Conservation (phyloP, 2,113 vertebrate species). For the Pseudopodoces humilis region DNA sequence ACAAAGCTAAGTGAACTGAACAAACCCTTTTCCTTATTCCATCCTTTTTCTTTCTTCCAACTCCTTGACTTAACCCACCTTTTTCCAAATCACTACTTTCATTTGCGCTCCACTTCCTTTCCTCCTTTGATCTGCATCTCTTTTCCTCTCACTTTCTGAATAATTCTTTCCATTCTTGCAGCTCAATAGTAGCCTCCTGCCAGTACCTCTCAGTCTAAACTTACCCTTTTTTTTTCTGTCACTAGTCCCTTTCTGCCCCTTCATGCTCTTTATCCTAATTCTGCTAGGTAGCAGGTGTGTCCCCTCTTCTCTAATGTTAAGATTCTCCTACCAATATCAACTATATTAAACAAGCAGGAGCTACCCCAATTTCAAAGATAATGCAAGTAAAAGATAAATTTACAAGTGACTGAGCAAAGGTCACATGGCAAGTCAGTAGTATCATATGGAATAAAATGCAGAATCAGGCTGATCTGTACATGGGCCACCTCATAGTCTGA, state of each 20-base stretch:
- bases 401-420: background rate
- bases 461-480: background rate
- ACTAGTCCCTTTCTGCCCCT: background rate
- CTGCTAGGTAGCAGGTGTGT: background rate
- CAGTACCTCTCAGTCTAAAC: background rate
- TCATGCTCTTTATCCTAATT: background rate
- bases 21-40: background rate
- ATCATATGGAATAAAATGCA: fast-evolving
- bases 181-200: background rate
- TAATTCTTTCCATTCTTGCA: background rate
- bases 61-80: background rate
- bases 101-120: background rate
- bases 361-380: background rate
- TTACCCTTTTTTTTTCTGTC: background rate
- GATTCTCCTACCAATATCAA: background rate
- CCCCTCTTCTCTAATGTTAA: background rate
- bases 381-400: background rate
- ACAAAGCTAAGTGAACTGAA: background rate
- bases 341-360: background rate
- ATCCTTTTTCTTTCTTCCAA: background rate
- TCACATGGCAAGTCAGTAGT: background rate
- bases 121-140: background rate
- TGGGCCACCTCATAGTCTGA: background rate
- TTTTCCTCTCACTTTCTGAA: background rate
- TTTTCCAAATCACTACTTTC: background rate